A percentile compares a stretch with the other conserved stretches of the same genome.
Evolutionary conservation across 2,797 vertebrate genomes (phyloP).

Genomic region (Acanthiza pusilla): DNA sequence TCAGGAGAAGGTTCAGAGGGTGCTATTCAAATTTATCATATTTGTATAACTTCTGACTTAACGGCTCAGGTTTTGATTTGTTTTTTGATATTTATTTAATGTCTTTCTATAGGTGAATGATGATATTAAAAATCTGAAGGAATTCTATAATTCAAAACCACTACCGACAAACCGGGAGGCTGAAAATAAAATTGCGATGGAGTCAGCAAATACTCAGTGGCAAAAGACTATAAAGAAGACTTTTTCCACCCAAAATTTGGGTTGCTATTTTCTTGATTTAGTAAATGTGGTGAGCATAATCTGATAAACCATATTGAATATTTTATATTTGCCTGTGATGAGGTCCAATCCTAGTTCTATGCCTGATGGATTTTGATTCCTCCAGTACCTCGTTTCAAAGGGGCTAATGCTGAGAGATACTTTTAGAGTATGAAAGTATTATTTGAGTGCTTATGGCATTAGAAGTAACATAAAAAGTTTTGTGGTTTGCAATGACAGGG

Average conservation of each 20-base stretch:
- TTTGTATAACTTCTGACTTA: background rate
- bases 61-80: background rate
- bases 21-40: background rate
- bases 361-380: background rate
- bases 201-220: constrained; percentile 73
- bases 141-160: constrained; percentile 68
- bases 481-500: background rate
- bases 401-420: background rate
- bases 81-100: background rate
- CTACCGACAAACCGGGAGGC: constrained; percentile 27
- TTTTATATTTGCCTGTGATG: background rate
- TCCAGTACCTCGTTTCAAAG: background rate
- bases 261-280: constrained; percentile 75
- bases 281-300: constrained; percentile 74
- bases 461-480: background rate
- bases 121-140: constrained; percentile 72
- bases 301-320: background rate
- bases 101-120: constrained; percentile 73
- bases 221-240: constrained; percentile 77
- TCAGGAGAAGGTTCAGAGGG: background rate
- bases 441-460: background rate
- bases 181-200: constrained; percentile 15
- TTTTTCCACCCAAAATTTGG: constrained; percentile 78
- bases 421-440: background rate
- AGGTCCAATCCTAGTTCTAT: background rate